Evolutionary conservation across 1,140 invertebrate species (phyloP).

Genomic region (Pogonognathellus flavescens): DNA sequence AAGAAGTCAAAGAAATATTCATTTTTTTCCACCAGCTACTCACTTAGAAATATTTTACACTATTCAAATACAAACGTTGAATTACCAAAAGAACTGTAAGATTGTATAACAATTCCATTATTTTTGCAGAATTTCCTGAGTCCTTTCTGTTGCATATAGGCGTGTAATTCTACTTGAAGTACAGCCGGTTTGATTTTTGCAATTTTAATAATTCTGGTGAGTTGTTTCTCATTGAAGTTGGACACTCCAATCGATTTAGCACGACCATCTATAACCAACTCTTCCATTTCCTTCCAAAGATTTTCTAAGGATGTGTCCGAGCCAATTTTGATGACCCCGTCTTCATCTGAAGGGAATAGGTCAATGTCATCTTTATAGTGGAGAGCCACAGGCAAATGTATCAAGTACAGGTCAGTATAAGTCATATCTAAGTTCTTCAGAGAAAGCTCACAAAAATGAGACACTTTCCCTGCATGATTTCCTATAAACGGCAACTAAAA

Average conservation of each 20-base stretch:
- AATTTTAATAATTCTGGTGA: constrained; percentile 70
- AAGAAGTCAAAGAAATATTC: too few species aligned
- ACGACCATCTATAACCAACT: constrained; percentile 69
- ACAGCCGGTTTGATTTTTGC: neutral
- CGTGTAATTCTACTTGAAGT: constrained; percentile 69
- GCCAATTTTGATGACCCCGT: too few species aligned
- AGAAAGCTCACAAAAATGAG: neutral
- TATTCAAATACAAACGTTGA: too few species aligned
- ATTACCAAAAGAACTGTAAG: constrained; percentile 41
- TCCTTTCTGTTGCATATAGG: constrained; percentile 71
- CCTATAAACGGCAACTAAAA: neutral
- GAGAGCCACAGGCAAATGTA: neutral
- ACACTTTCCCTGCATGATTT: neutral
- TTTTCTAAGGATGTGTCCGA: constrained; percentile 70
- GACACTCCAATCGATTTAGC: constrained; percentile 78
- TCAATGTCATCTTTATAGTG: neutral
- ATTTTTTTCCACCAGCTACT: too few species aligned
- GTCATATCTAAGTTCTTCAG: neutral
- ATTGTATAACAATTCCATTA: constrained; percentile 53
- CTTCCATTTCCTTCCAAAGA: constrained; percentile 78
- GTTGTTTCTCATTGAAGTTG: constrained; percentile 75
- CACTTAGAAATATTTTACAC: too few species aligned
- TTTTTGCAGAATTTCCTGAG: constrained; percentile 70
- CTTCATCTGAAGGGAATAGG: too few species aligned
- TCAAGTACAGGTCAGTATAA: neutral